phyloP scores from a whole-genome alignment of 2,797 vertebrate species.

The Oreochromis mossambicus region DNA sequence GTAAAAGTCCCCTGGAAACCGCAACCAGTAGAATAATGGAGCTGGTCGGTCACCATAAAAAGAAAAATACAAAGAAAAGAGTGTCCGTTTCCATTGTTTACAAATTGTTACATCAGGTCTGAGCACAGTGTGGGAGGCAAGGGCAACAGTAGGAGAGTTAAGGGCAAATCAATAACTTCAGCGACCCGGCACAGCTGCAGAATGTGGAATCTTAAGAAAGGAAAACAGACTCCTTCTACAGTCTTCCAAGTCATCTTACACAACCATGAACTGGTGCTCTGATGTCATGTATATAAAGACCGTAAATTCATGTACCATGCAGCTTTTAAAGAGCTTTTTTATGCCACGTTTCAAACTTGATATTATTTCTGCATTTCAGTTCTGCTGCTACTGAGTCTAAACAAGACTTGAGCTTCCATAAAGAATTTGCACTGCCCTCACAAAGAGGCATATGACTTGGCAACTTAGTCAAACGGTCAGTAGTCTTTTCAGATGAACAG shows the following conservation, averaged over 20 bases:
- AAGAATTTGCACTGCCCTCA: not conserved
- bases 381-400: not conserved
- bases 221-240: not conserved
- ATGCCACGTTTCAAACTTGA: not conserved
- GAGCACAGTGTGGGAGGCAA: conserved; percentile 25
- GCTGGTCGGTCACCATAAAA: not conserved
- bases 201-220: not conserved
- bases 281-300: not conserved
- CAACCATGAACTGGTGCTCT: not conserved
- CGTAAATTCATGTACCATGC: not conserved
- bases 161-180: conserved; percentile 37
- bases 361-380: fast-evolving
- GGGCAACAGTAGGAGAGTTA: conserved; percentile 8
- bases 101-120: conserved; percentile 35
- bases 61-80: not conserved
- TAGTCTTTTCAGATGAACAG: not conserved
- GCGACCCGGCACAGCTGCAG: not conserved
- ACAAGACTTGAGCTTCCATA: not conserved
- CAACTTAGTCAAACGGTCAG: not conserved
- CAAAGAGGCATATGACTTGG: not conserved
- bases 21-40: not conserved
- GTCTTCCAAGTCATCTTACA: not conserved
- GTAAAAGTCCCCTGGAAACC: not conserved
- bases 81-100: conserved; percentile 14
- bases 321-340: not conserved